Evolutionary conservation across 2,797 vertebrate species (phyloP).

Genomic region (Jordanella pulchra): DNA sequence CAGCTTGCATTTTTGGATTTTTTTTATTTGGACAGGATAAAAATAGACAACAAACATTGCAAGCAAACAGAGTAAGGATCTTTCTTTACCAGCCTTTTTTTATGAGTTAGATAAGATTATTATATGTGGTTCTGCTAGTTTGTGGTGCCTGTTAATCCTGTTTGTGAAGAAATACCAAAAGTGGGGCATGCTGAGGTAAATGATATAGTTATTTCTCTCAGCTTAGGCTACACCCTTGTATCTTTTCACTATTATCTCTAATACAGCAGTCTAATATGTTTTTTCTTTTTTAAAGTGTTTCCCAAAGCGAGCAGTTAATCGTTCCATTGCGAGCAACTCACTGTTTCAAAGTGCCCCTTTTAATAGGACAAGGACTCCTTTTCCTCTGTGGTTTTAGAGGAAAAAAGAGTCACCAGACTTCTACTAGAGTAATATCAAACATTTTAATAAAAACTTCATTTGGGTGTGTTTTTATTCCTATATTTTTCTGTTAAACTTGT

Average conservation of each 20-base stretch:
- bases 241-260: conserved; percentile 23
- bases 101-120: conserved; percentile 10
- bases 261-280: conserved; percentile 29
- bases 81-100: conserved; percentile 28
- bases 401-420: conserved; percentile 76
- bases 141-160: background rate
- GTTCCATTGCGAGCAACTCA: conserved; percentile 72
- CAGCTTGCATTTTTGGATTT: conserved; percentile 49
- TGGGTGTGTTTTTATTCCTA: conserved; percentile 25
- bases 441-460: conserved; percentile 58
- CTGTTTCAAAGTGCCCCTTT: conserved; percentile 82
- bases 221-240: background rate
- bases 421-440: conserved; percentile 69
- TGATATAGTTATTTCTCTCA: background rate
- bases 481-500: conserved; percentile 28
- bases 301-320: conserved; percentile 69
- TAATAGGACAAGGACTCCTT: conserved; percentile 85
- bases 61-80: conserved; percentile 32
- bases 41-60: conserved; percentile 58
- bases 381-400: conserved; percentile 80
- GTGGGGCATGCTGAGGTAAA: background rate
- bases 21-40: conserved; percentile 54
- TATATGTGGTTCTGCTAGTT: background rate
- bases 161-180: background rate
- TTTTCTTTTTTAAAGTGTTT: conserved; percentile 64